Evolutionary conservation across 2,888 invertebrate genomes (phyloP).

Genomic region (Eupithecia vulgata): DNA sequence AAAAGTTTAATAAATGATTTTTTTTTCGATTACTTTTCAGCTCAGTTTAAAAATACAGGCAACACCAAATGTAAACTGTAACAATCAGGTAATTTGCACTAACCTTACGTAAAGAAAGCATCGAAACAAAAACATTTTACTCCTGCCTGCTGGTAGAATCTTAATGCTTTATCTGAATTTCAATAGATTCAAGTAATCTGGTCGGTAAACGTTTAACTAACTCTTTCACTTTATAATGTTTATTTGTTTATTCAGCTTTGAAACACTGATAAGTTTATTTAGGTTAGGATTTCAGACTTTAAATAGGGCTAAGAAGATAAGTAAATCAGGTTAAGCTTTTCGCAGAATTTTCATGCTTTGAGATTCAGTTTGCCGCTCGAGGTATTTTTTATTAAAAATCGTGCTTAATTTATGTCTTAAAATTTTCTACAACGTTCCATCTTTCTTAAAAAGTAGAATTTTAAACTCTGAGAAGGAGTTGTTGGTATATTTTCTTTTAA

Average conservation of each 20-base stretch:
- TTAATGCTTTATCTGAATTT: constrained; percentile 67
- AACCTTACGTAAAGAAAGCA: constrained; percentile 19
- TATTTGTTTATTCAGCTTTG: constrained; percentile 33
- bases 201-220: constrained; percentile 53
- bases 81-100: not conserved
- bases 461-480: not conserved
- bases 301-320: constrained; percentile 17
- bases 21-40: not conserved
- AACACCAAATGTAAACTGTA: not conserved
- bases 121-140: constrained; percentile 32
- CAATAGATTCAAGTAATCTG: constrained; percentile 56
- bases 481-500: not conserved
- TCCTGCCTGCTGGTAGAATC: constrained; percentile 50
- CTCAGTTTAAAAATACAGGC: not conserved
- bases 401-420: not conserved
- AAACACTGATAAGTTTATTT: constrained; percentile 30
- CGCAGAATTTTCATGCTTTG: constrained; percentile 1
- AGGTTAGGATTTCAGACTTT: constrained; percentile 12
- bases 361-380: not conserved
- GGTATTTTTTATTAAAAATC: not conserved
- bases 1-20: not conserved
- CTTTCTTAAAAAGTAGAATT: not conserved
- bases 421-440: not conserved
- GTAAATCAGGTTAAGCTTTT: constrained; percentile 16
- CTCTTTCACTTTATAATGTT: constrained; percentile 42